Conservation (phyloP, 2,113 vertebrate genomes). For the Maccullochella peelii region DNA sequence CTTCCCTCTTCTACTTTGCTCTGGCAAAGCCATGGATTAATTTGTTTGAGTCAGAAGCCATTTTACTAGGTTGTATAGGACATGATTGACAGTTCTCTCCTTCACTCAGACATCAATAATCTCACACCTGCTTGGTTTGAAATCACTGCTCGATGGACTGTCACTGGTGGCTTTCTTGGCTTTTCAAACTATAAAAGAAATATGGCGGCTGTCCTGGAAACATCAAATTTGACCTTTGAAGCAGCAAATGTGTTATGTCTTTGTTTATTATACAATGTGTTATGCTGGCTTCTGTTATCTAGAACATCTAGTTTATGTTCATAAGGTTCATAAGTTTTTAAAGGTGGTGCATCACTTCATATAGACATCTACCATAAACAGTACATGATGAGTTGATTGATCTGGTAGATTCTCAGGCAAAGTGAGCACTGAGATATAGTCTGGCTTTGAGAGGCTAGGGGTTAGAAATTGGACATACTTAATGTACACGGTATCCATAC, state of each 20-base stretch:
- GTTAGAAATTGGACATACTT: neutral
- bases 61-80: neutral
- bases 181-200: neutral
- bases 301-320: neutral
- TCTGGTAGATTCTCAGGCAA: neutral
- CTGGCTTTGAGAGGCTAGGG: neutral
- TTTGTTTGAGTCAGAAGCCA: neutral
- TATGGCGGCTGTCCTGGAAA: neutral
- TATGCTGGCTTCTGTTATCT: neutral
- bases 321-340: neutral
- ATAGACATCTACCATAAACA: neutral
- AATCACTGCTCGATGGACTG: neutral
- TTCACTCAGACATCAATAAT: neutral
- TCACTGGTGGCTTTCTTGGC: neutral
- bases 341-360: neutral
- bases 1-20: neutral
- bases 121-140: neutral
- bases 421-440: neutral
- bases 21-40: neutral
- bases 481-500: slow-evolving; percentile 66
- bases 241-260: too few relatives aligned
- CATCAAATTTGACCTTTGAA: neutral
- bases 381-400: neutral
- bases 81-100: neutral
- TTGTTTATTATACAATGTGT: neutral